phyloP scores from a whole-genome alignment of 2,888 invertebrate species.

The Lithophane leautieri region DNA sequence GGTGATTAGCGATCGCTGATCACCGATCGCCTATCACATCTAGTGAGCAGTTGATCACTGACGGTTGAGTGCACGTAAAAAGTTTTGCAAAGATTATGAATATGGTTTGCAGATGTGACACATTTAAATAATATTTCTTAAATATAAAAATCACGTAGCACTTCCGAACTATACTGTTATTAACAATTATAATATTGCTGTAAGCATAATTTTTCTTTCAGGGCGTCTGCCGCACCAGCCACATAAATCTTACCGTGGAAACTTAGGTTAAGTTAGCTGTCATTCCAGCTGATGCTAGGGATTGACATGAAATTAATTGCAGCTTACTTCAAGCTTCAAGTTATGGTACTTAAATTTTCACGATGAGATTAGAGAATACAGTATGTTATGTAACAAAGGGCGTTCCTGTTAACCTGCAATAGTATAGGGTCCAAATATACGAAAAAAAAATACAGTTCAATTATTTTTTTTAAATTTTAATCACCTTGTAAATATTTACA shows the following conservation, averaged over 20 bases:
- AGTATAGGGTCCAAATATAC: too few relatives aligned
- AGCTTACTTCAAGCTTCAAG: neutral
- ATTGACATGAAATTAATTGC: neutral
- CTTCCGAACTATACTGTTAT: neutral
- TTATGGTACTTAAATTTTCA: neutral
- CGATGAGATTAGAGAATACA: neutral
- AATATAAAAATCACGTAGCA: too few relatives aligned
- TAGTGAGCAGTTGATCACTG: slow-evolving; percentile 83
- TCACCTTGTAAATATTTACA: too few relatives aligned
- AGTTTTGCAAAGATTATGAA: slow-evolving; percentile 74
- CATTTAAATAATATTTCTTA: too few relatives aligned
- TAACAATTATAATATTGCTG: neutral
- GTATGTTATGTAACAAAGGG: too few relatives aligned
- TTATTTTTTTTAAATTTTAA: too few relatives aligned
- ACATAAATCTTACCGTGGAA: neutral
- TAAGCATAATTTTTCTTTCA: neutral
- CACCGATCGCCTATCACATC: slow-evolving; percentile 84
- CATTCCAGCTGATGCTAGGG: neutral
- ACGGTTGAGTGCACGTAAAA: slow-evolving; percentile 80
- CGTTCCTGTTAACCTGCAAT: too few relatives aligned
- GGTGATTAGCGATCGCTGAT: slow-evolving; percentile 87
- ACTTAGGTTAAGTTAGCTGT: neutral
- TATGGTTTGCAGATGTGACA: slow-evolving; percentile 22
- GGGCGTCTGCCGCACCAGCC: neutral
- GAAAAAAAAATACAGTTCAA: too few relatives aligned